Base-by-base conservation (phyloP, 2,113 vertebrate species). In the Salvator merianae region DNA sequence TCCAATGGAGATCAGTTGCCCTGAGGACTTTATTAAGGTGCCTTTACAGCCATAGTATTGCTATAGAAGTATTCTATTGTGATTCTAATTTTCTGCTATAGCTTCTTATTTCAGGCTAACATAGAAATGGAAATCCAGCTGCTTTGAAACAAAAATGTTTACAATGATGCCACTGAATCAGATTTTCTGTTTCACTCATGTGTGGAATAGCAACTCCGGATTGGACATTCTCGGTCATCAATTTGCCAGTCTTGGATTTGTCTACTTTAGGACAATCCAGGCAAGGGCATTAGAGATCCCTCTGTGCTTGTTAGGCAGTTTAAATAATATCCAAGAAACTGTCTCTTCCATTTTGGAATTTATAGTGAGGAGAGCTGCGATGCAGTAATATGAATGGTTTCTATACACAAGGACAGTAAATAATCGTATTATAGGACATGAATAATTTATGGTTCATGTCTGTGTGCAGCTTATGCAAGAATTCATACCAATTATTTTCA, bases 331-430 rank as follows among this genome's bases (percentile, higher is more conserved):
- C 71, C 62, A 75, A 38, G 32, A 26, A 85, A 72, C 84, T 80
- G 70, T 84, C 74, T 84, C 65, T 84, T 77, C 76, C 38, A 79
- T 79, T 84, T 84, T 71, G 77, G 53, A 72, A 84, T 71, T 62
- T 78, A 71, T 78, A 32, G n/a, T 84, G 76, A 84, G 53, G 53
- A 63, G 66, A 84, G 28, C 63, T 3, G 22, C n/a, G 43, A 62
- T 66, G 26, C 70, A 34, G 26, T 68, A 38, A n/a, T 65, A 68
- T 7, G 32, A 34, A 85, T 40, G 65, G 40, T 63, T 75, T 50
- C 32, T 47, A 50, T 30, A 38, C 14, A 66, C n/a, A 73, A 66
- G 69, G 59, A 74, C 69, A 79, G 14, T 50, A 85, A 75, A 53
- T 85, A 75, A 85, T 75, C 3, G 22, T 66, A 55, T 65, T 12